Evolutionary conservation across 2,113 vertebrate genomes (phyloP), one percentile per base, ranked within the genome.

Genomic region (Labeo rohita): DNA sequence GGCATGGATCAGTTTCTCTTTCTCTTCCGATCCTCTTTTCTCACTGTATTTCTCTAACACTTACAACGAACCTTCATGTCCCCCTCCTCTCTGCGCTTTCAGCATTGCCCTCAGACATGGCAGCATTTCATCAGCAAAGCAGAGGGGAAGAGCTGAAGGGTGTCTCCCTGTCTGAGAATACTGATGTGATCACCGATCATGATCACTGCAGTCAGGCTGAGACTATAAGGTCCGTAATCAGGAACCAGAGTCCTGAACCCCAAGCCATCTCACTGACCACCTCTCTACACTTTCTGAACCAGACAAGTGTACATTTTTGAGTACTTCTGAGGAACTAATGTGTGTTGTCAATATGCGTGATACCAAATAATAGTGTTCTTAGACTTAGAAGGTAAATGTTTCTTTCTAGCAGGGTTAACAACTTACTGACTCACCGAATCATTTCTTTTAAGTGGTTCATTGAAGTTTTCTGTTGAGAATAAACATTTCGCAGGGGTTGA

Each of bases 81-180:
- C 36, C 81, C 81, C 65, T 59, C 50, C 81, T 84, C 36, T 16
- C 50, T 45, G 49, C 54, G 50, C 68, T 49, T 74, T 74, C 68
- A 84, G 76, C 82, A 28, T 89, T 89, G 85, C 88, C 75, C 85
- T 87, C 82, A 89, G 85, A 85, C 78, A 84, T 68, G 34, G 78
- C 83, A 49, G 70, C 83, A 59, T 89, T 87, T 85, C 88, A 89
- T 87, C 88, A 87, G 88, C 83, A 36, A 56, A 50, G 72, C 73
- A 74, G 66, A 74, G 75, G 36, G 34, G 39, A 75, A 77, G 73
- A 85, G 84, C 74, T 61, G 84, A 70, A 54, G 81, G 81, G 49
- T 84, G 81, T 82, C 83, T 81, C 77, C 34, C 50, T 10, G 76
- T 85, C 84, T 65, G 12, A 68, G 87, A 79, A 86, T 89, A 89